A percentile compares a stretch with the other conserved stretches of the same genome.
These are phyloP conservation scores for Phrynosoma blainvillii DNA, from an alignment of 2,113 vertebrate genomes.

Conservation along the genomic window DNA sequence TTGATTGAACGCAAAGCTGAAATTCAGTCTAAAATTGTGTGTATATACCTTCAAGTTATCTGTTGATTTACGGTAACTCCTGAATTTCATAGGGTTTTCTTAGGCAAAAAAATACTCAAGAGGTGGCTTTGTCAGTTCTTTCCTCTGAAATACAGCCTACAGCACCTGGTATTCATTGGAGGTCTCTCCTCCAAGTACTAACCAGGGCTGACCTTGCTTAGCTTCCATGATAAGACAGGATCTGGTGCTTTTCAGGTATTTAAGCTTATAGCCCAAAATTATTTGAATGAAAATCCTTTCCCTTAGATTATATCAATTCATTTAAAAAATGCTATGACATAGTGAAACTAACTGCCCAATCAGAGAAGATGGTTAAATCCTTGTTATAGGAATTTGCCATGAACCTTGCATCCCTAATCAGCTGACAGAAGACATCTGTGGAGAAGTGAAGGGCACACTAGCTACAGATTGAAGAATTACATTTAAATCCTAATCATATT, in stretches of 20 bases:
- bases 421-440: not conserved
- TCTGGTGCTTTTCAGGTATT: no score
- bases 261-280: not conserved
- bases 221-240: no score
- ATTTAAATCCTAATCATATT: no score
- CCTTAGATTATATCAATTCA: not conserved
- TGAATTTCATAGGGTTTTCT: no score
- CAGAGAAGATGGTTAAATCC: not conserved
- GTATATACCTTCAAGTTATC: no score
- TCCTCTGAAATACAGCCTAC: no score
- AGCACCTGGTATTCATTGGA: no score
- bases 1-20: not conserved
- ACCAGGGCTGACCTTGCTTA: no score
- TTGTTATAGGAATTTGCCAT: not conserved
- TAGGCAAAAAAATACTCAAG: no score
- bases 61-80: no score
- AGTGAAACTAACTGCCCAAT: not conserved
- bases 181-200: no score
- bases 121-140: no score
- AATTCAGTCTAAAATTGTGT: not conserved
- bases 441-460: not conserved
- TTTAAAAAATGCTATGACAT: not conserved
- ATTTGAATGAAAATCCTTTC: not conserved
- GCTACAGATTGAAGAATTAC: not conserved
- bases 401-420: not conserved